phyloP scores from a whole-genome alignment of 2,113 vertebrate genomes.

The Sterna hirundo region DNA sequence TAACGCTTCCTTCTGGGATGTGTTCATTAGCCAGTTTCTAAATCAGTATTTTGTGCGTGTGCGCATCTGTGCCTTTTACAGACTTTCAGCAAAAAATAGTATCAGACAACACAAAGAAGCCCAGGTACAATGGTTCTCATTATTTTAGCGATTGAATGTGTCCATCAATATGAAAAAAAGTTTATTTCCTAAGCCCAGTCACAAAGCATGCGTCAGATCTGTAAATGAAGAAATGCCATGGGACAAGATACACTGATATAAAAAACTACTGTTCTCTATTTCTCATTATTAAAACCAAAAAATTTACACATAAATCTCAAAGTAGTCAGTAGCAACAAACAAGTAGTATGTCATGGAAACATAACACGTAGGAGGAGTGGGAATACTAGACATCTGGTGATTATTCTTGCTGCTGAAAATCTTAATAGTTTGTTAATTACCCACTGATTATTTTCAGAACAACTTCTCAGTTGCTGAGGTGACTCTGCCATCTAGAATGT shows the following conservation, averaged over 20 bases:
- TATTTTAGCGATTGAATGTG: neutral
- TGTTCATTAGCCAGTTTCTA: neutral
- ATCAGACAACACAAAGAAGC: neutral
- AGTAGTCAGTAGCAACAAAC: neutral
- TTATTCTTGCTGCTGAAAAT: neutral
- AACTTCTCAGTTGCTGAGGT: neutral
- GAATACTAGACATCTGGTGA: neutral
- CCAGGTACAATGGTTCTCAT: neutral
- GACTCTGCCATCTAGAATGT: neutral
- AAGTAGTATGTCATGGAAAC: neutral
- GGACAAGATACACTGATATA: neutral
- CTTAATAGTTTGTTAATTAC: neutral
- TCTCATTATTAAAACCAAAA: neutral
- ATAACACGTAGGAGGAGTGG: neutral
- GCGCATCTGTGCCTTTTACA: neutral
- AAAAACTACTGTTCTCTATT: neutral
- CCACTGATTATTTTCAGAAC: neutral
- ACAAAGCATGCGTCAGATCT: neutral
- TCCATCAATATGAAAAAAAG: neutral
- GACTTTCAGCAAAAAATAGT: neutral
- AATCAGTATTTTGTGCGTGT: neutral
- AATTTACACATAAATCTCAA: neutral
- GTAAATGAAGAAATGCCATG: neutral
- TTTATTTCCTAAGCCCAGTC: neutral
- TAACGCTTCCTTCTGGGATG: neutral